phyloP scores from a whole-genome alignment of 2,888 invertebrate species.

The Sphinx pinastri region DNA sequence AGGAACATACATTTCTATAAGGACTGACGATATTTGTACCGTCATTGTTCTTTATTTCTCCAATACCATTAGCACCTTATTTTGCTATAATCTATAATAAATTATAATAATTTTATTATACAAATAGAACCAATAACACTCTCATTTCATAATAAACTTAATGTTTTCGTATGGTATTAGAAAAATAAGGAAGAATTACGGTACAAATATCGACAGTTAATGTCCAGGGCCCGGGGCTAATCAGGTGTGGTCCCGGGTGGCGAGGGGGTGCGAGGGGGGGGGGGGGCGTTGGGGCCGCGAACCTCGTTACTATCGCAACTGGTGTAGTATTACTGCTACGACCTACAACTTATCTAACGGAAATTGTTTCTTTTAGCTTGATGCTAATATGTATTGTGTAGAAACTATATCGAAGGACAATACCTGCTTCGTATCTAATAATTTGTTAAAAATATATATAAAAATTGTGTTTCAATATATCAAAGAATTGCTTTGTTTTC shows the following conservation, averaged over 20 bases:
- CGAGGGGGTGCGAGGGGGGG: neutral
- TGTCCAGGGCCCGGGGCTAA: slow-evolving; percentile 37
- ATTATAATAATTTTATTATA: neutral
- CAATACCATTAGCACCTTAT: slow-evolving; percentile 27
- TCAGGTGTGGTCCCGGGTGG: slow-evolving; percentile 32
- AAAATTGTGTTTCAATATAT: neutral
- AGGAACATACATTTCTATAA: too few relatives aligned
- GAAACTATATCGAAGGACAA: neutral
- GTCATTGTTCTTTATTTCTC: slow-evolving; percentile 39
- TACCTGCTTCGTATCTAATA: neutral
- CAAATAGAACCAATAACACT: too few relatives aligned
- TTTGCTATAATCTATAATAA: neutral
- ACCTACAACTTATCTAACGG: slow-evolving; percentile 18
- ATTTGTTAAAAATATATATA: neutral
- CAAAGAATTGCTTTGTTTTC: too few relatives aligned
- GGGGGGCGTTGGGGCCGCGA: neutral
- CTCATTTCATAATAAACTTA: too few relatives aligned
- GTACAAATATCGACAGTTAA: slow-evolving; percentile 25
- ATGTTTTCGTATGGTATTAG: slow-evolving; percentile 26
- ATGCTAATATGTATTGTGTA: neutral
- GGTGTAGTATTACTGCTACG: slow-evolving; percentile 22
- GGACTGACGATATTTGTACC: slow-evolving; percentile 32
- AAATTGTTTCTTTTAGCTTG: slow-evolving; percentile 7
- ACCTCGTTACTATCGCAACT: slow-evolving; percentile 29
- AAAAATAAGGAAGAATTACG: slow-evolving; percentile 39